Conservation (phyloP, 2,888 invertebrate genomes). For the Sarcophaga rosellei region DNA sequence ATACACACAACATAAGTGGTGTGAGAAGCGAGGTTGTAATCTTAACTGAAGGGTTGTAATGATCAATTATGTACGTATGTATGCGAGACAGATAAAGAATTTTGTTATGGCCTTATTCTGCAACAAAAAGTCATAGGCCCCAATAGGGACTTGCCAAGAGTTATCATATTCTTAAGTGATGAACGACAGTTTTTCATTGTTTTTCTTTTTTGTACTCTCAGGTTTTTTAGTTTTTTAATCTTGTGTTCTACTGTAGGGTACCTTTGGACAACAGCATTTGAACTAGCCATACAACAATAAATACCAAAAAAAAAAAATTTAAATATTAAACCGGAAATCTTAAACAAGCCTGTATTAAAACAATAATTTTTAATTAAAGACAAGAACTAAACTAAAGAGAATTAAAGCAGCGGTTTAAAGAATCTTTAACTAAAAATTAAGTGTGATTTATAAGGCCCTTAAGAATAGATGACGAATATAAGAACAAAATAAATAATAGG, state of each 20-base stretch:
- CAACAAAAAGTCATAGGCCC: no score
- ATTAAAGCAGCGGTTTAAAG: neutral
- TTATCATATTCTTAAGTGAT: no score
- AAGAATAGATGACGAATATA: neutral
- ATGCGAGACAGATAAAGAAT: no score
- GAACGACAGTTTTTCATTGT: no score
- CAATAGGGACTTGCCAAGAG: no score
- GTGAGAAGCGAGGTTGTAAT: no score
- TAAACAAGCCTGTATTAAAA: slow-evolving; percentile 31
- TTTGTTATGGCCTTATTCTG: no score
- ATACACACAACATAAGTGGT: no score
- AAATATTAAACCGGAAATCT: slow-evolving; percentile 38
- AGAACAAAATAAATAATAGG: neutral
- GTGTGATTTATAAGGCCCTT: slow-evolving; percentile 7
- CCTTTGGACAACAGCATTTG: neutral
- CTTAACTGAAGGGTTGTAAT: no score
- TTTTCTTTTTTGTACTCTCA: no score
- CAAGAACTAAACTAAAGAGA: neutral
- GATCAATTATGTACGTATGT: no score
- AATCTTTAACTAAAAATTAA: neutral
- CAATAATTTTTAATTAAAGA: slow-evolving; percentile 28
- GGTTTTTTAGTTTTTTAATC: neutral
- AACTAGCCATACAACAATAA: neutral
- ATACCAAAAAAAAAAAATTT: slow-evolving; percentile 38
- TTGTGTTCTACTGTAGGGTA: neutral